Base-by-base conservation (phyloP, 2,888 invertebrate genomes). In the Colostygia pectinataria region DNA sequence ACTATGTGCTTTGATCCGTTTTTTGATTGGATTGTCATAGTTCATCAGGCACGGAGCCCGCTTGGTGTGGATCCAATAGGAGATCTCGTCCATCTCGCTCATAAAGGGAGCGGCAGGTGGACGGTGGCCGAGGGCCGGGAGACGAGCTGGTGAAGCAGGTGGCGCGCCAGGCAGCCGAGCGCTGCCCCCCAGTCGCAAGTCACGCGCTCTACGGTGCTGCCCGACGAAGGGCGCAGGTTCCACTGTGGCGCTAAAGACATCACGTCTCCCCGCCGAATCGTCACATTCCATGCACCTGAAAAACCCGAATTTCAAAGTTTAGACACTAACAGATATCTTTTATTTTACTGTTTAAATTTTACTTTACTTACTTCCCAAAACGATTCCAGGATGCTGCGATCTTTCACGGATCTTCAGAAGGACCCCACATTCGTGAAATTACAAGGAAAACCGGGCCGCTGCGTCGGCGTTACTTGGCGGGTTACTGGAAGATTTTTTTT, bases 51-150 rank as follows among this genome's bases (percentile, higher is more conserved):
- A 90, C 0, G 91, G 90, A 8, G 90, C 85, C 65, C 85, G 72
- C 55, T 84, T 84, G 1, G 90, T 89, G 58, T 77, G 74, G 20
- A 91, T 75, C 90, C 90, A 91, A 59, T 79, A 89, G 1, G 81
- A 68, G 70, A 91, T 90, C 65, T 90, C 90, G 55, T 90, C 89
- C 84, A 89, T 88, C 55, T 74, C 79, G 75, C 61, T 86, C 78
- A 86, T 84, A 84, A 84, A 83, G 83, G 83, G 83, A 80, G 36
- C 38, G 48, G 51, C 44, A 52, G 40, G 44, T 49, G 55, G 12
- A 36, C 48, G 8, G 46, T 48, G 40, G 47, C 50, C 52, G 36
- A 9, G 43, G 10, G 37, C 6, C 29, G 39, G 12, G 32, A 14
- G 59, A 34, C 65, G 52, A 74, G 65, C 61, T 68, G 69, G 53